Evolutionary conservation across 2,888 invertebrate species (phyloP).

Genomic region (Netelia fuscicornis): DNA sequence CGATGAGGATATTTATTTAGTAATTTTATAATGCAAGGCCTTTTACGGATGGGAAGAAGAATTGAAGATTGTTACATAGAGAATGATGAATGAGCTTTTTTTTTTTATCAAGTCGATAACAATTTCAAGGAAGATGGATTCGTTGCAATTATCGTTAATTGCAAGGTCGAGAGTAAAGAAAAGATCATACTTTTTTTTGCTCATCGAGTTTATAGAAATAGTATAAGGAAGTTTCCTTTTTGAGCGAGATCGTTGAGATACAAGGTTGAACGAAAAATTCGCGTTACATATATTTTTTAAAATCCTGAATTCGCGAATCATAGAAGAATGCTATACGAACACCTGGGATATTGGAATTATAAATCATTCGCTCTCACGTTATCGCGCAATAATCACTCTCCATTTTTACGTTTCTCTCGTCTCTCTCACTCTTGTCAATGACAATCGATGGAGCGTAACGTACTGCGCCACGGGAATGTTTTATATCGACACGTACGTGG

Average conservation of each 20-base stretch:
- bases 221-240: neutral
- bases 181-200: neutral
- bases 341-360: conserved; percentile 29
- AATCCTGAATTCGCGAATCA: conserved; percentile 14
- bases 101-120: neutral
- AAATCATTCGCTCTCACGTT: conserved; percentile 48
- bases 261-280: neutral
- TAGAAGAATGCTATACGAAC: neutral
- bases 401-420: conserved; percentile 37
- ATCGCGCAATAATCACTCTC: conserved; percentile 52
- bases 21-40: neutral
- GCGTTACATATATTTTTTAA: neutral
- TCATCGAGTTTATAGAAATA: neutral
- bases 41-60: neutral
- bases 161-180: neutral
- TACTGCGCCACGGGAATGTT: conserved; percentile 63
- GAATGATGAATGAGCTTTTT: neutral
- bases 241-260: neutral
- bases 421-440: conserved; percentile 64
- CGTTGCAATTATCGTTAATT: neutral
- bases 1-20: neutral
- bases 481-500: conserved; percentile 1
- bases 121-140: neutral
- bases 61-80: neutral
- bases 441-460: conserved; percentile 72